A percentile compares a stretch with the other conserved stretches of the same genome.
Conservation (phyloP, 2,888 invertebrate species). For the Deroplatys truncata region DNA sequence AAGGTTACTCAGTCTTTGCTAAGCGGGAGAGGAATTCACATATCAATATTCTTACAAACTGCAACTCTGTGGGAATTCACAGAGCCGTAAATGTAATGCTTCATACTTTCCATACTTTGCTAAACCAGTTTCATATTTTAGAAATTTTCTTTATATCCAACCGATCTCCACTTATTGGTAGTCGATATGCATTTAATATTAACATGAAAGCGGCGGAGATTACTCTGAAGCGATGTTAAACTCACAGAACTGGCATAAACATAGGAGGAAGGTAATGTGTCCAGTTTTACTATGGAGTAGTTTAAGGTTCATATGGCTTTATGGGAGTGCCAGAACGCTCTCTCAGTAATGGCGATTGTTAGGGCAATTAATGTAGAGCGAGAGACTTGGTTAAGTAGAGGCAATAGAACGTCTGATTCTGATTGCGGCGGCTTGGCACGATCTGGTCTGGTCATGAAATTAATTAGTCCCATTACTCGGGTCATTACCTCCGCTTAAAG, state of each 20-base stretch:
- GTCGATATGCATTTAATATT: too few relatives aligned
- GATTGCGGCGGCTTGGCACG: slow-evolving; percentile 13
- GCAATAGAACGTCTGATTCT: slow-evolving; percentile 3
- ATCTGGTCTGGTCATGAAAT: slow-evolving; percentile 28
- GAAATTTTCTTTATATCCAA: too few relatives aligned
- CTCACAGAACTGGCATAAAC: neutral
- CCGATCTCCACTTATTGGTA: too few relatives aligned
- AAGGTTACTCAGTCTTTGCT: too few relatives aligned
- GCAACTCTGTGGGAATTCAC: too few relatives aligned
- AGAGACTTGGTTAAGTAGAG: neutral
- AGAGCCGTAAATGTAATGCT: too few relatives aligned
- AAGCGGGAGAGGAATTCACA: too few relatives aligned
- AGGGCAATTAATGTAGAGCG: neutral
- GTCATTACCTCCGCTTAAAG: slow-evolving; percentile 28
- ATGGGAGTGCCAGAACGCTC: neutral
- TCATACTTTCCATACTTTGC: too few relatives aligned
- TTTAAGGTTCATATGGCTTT: neutral
- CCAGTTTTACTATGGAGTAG: neutral
- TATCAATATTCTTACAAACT: too few relatives aligned
- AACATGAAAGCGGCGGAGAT: too few relatives aligned
- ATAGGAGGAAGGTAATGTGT: neutral
- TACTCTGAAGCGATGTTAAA: neutral
- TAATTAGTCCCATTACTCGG: slow-evolving; percentile 28
- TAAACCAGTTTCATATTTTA: too few relatives aligned
- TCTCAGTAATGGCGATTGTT: neutral